Conservation (phyloP, 2,797 vertebrate genomes). For the Orestias chungarensis region DNA sequence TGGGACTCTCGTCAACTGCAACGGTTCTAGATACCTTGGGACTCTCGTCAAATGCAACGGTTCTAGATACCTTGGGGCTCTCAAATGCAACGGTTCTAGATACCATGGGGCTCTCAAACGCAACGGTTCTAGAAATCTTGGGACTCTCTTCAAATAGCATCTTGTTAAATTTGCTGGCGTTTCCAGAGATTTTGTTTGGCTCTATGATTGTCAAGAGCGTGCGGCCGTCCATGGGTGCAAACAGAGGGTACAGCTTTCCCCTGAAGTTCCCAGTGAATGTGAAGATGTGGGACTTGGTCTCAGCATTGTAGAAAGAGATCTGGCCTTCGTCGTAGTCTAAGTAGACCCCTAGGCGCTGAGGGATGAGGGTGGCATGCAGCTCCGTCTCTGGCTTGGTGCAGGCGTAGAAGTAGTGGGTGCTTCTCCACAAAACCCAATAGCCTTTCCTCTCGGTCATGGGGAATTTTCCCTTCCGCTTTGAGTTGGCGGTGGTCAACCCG, state of each 20-base stretch:
- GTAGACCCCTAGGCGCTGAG: constrained; percentile 75
- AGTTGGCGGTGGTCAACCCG: constrained; percentile 63
- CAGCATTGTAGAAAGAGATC: constrained; percentile 82
- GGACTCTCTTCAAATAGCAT: background rate
- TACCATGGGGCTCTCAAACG: too few relatives aligned
- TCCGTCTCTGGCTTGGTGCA: constrained; percentile 70
- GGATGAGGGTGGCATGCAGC: constrained; percentile 63
- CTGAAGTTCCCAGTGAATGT: constrained; percentile 76
- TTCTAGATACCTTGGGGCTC: background rate
- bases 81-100: too few relatives aligned
- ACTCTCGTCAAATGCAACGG: too few relatives aligned
- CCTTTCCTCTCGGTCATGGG: constrained; percentile 68
- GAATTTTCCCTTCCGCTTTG: constrained; percentile 66
- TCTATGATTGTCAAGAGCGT: constrained; percentile 67
- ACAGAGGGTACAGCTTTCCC: constrained; percentile 79
- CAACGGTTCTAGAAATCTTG: too few relatives aligned
- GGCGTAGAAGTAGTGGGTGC: constrained; percentile 73
- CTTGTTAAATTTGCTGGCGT: background rate
- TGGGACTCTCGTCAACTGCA: background rate
- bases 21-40: background rate
- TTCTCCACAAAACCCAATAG: constrained; percentile 80
- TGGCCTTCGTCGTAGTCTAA: constrained; percentile 81
- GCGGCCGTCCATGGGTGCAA: constrained; percentile 77
- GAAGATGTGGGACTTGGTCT: constrained; percentile 79
- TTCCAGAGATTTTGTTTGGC: constrained; percentile 9